Evolutionary conservation across 1,140 invertebrate species (phyloP).

Genomic region (Zaprionus vittiger): DNA sequence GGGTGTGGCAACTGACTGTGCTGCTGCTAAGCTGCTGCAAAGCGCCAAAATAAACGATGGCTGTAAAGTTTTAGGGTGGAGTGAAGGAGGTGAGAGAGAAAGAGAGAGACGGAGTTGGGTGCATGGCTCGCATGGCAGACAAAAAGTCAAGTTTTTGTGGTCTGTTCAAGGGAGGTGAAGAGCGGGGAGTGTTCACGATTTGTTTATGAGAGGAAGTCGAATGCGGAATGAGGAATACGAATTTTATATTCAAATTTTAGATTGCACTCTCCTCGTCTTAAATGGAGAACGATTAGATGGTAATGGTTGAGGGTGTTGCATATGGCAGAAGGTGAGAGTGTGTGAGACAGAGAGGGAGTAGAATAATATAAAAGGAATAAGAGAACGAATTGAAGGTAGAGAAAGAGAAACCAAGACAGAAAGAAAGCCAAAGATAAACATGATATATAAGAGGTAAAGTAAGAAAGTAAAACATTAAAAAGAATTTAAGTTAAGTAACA

Average conservation of each 20-base stretch:
- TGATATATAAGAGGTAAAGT: neutral
- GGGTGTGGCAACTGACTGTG: constrained; percentile 3
- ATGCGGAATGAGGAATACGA: too few species aligned
- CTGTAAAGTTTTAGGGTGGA: constrained; percentile 10
- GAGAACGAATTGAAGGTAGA: neutral
- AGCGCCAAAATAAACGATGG: constrained; percentile 58
- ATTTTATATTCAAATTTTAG: too few species aligned
- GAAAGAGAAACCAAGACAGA: neutral
- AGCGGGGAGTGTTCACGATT: too few species aligned
- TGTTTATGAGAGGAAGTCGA: too few species aligned
- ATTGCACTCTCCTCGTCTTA: too few species aligned
- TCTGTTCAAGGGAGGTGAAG: neutral
- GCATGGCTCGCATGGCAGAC: neutral
- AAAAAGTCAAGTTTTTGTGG: constrained; percentile 51
- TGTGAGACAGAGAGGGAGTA: too few species aligned
- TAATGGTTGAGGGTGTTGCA: too few species aligned
- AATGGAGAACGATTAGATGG: too few species aligned
- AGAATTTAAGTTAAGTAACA: too few species aligned
- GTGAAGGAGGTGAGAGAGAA: too few species aligned
- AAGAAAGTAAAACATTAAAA: neutral
- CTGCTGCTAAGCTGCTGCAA: constrained; percentile 62
- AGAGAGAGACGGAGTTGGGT: neutral
- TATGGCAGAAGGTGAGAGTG: too few species aligned
- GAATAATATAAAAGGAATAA: neutral
- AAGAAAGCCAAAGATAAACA: neutral